Evolutionary conservation across 2,113 vertebrate genomes (phyloP), one percentile per base, ranked within the genome.

Genomic region (Sinocyclocheilus grahami): DNA sequence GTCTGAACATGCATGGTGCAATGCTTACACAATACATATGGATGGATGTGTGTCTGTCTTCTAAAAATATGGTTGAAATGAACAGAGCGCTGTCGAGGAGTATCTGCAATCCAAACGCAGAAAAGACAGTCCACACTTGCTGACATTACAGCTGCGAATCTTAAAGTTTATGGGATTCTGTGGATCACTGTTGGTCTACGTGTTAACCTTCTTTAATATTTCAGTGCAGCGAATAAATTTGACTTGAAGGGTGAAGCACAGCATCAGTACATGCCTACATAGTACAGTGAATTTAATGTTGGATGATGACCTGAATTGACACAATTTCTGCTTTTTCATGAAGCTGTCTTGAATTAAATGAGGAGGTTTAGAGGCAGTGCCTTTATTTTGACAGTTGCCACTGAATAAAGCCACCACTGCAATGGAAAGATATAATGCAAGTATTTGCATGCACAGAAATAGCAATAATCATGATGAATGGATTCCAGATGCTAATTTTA

Each of bases 381-480:
- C 37, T 82, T 27, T 82, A 82, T 82, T 82, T 30, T 82, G 46
- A 69, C 63, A 82, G 24, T 53, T 30, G 24, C 63, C 33, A 13
- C 9, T 51, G 24, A 69, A 82, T 82, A 53, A 80, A 80, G 14
- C 27, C 18, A 5, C 39, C 39, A 46, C 53, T 60, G 39, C 33
- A 60, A 51, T 77, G 72, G 33, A 86, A 48, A 46, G 24, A 55
- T 33, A 27, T n/a, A 76, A 82, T 82, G 86, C 76, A 85, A 80
- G 48, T 84, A 87, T 85, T 74, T 84, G 75, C 55, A 80, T 27
- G 63, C 3, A 53, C 39, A 75, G 60, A 81, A 85, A 85, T 83
- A 20, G 81, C 63, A 53, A 37, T 87, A 87, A 87, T 85, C 71
- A 85, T 82, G 69, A 88, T 88, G 51, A 85, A 88, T 85, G 84